Evolutionary conservation across 1,140 invertebrate genomes (phyloP).

Genomic region (Neodiprion fabricii): DNA sequence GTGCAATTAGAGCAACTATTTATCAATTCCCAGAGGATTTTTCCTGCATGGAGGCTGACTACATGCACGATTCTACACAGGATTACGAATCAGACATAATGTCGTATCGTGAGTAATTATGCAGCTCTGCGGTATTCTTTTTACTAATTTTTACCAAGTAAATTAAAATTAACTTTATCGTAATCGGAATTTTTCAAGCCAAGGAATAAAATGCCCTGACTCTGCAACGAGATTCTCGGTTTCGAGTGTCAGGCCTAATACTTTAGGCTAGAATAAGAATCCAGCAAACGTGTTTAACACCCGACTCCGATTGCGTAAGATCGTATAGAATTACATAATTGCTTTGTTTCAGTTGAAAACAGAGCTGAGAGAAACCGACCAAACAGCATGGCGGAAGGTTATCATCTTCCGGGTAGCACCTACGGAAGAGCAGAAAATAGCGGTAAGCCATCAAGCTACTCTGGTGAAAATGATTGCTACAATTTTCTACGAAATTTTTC

Average conservation of each 20-base stretch:
- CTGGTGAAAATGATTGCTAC: background rate
- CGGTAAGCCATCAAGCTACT: background rate
- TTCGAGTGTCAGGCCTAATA: background rate
- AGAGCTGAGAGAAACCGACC: background rate
- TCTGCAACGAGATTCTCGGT: background rate
- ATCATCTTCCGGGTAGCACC: slow-evolving; percentile 8
- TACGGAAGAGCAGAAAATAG: background rate
- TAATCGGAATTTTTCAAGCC: background rate
- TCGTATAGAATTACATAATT: background rate
- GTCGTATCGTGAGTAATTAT: background rate
- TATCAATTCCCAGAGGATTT: background rate
- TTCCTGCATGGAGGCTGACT: background rate
- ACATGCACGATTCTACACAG: background rate
- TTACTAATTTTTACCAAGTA: background rate
- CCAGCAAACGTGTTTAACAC: background rate
- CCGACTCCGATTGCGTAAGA: background rate
- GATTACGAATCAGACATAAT: background rate
- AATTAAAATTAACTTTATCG: too few relatives aligned
- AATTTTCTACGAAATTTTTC: too few relatives aligned
- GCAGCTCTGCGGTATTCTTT: background rate
- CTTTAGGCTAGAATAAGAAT: background rate
- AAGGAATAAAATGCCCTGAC: background rate
- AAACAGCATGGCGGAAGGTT: slow-evolving; percentile 2
- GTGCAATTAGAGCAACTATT: background rate
- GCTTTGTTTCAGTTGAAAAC: background rate